Conservation (phyloP, 2,797 vertebrate species). For the Melanogrammus aeglefinus region DNA sequence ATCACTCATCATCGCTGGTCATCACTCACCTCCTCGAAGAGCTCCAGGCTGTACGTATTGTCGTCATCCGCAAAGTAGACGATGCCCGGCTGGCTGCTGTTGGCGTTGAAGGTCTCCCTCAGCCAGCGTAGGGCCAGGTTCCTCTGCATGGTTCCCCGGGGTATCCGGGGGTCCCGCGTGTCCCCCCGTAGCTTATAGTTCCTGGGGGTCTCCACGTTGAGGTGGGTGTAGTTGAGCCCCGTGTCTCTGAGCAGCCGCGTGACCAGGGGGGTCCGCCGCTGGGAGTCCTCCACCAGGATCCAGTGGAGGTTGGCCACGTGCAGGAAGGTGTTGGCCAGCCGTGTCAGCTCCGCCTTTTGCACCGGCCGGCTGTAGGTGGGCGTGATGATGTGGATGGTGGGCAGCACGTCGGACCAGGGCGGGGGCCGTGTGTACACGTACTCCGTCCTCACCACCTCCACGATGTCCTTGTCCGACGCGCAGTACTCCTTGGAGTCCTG, state of each 20-base stretch:
- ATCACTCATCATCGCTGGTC: not conserved
- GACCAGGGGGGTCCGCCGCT: constrained; percentile 60
- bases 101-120: constrained; percentile 66
- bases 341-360: constrained; percentile 79
- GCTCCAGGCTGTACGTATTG: constrained; percentile 93
- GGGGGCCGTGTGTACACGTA: constrained; percentile 71
- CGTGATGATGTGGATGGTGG: constrained; percentile 72
- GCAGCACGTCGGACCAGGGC: constrained; percentile 66
- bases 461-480: constrained; percentile 82
- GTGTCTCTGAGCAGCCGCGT: constrained; percentile 65
- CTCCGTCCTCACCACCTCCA: constrained; percentile 63
- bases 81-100: constrained; percentile 77
- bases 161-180: constrained; percentile 88
- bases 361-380: constrained; percentile 76
- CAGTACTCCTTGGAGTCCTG: constrained; percentile 94
- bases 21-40: constrained; percentile 90
- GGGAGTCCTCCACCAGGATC: constrained; percentile 77
- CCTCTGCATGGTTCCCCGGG: constrained; percentile 77
- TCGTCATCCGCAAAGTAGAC: constrained; percentile 98
- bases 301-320: constrained; percentile 77
- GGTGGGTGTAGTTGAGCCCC: constrained; percentile 75
- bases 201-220: constrained; percentile 79
- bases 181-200: constrained; percentile 96
- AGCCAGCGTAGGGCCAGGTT: constrained; percentile 78
- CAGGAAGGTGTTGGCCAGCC: constrained; percentile 76